These are phyloP conservation scores for Borostomias antarcticus DNA, from an alignment of 2,797 vertebrate genomes.

Conservation along the genomic window DNA sequence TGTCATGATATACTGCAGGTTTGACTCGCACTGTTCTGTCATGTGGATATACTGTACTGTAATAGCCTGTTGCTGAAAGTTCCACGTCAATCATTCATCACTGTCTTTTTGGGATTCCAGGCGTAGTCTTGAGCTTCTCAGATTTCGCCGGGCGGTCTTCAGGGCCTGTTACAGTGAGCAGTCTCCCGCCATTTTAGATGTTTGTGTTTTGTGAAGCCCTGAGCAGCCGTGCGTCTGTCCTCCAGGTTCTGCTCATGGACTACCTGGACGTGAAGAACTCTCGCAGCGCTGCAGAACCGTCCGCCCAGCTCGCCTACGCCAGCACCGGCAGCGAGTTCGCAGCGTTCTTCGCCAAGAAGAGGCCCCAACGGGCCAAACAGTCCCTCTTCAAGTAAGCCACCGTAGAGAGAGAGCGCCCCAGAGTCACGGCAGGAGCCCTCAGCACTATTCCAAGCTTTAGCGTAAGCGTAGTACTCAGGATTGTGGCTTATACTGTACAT, in stretches of 20 bases:
- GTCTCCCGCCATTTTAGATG: neutral
- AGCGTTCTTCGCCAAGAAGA: constrained; percentile 96
- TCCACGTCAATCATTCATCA: no score
- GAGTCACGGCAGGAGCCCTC: no score
- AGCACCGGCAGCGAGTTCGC: constrained; percentile 94
- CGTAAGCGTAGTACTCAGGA: no score
- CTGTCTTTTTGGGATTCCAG: no score
- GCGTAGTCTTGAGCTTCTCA: no score
- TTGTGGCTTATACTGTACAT: no score
- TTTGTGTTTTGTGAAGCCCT: neutral
- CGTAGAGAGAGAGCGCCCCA: no score
- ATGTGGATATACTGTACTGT: no score
- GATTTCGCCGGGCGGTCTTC: neutral
- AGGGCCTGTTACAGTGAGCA: neutral
- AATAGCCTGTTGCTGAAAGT: no score
- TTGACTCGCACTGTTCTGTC: neutral
- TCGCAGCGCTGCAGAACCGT: constrained; percentile 87
- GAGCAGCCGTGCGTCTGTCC: constrained; percentile 11
- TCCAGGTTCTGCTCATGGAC: constrained; percentile 92
- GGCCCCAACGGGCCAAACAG: constrained; percentile 90
- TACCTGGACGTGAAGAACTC: constrained; percentile 99
- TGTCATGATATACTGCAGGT: neutral
- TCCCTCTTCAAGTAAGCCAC: constrained; percentile 93
- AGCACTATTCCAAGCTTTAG: no score
- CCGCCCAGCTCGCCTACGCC: constrained; percentile 90